These are phyloP conservation scores for Pygmarrhopalites habei DNA, from an alignment of 1,140 invertebrate genomes.

Conservation along the genomic window DNA sequence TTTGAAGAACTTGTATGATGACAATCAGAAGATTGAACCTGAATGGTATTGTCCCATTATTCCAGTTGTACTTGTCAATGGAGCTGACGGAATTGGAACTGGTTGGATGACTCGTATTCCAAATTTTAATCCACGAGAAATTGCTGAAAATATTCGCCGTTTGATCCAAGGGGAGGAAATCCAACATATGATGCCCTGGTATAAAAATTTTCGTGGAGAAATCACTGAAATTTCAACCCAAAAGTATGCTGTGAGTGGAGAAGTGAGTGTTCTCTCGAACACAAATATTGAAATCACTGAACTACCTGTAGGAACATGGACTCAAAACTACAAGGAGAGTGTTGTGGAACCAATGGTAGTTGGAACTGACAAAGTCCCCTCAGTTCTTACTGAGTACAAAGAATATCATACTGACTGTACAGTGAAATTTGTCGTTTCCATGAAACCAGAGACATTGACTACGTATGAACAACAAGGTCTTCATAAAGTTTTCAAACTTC, in stretches of 20 bases:
- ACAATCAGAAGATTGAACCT: conserved; percentile 90
- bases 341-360: conserved; percentile 81
- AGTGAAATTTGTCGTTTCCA: conserved; percentile 80
- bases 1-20: conserved; percentile 82
- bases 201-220: conserved; percentile 83
- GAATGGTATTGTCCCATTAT: conserved; percentile 90
- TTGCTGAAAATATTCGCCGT: conserved; percentile 73
- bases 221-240: conserved; percentile 64
- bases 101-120: conserved; percentile 98
- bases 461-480: conserved; percentile 75
- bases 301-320: conserved; percentile 89
- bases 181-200: conserved; percentile 66
- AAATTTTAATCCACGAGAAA: conserved; percentile 90
- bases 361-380: conserved; percentile 70
- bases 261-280: conserved; percentile 71
- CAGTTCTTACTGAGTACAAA: conserved; percentile 71
- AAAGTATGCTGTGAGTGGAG: conserved; percentile 73
- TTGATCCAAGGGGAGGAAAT: conserved; percentile 63
- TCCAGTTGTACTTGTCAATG: conserved; percentile 97
- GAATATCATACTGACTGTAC: conserved; percentile 95
- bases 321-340: conserved; percentile 91
- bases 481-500: conserved; percentile 92
- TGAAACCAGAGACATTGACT: conserved; percentile 69
- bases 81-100: conserved; percentile 96
- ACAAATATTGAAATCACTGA: conserved; percentile 93